Conservation (phyloP, 1,140 invertebrate species). For the Apolygus lucorum region DNA sequence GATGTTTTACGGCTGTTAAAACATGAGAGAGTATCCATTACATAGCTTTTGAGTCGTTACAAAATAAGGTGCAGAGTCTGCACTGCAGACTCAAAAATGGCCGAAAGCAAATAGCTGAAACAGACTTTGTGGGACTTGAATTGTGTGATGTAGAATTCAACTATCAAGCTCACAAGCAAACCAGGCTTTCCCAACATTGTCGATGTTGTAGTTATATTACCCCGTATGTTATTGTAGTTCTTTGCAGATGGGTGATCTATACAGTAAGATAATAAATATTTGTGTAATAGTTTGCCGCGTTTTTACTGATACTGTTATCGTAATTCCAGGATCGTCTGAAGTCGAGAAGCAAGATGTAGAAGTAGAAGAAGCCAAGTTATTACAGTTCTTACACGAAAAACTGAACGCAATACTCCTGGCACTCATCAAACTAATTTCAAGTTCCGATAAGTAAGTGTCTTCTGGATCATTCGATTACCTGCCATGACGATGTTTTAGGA, state of each 20-base stretch:
- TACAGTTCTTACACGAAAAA: not conserved
- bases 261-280: not conserved
- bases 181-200: too few species aligned
- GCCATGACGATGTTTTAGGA: not conserved
- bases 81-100: too few species aligned
- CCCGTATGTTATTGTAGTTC: too few species aligned
- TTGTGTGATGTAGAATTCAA: too few species aligned
- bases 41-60: too few species aligned
- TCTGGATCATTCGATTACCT: not conserved
- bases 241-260: not conserved
- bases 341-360: not conserved
- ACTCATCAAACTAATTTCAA: not conserved
- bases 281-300: not conserved
- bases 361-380: not conserved
- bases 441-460: not conserved
- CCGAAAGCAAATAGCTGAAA: too few species aligned
- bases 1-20: too few species aligned
- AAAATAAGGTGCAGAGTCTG: too few species aligned
- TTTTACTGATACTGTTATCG: not conserved
- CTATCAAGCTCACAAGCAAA: too few species aligned
- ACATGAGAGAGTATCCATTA: too few species aligned
- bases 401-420: not conserved
- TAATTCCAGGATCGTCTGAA: not conserved
- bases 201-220: not conserved
- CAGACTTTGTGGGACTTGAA: too few species aligned